Evolutionary conservation across 2,113 vertebrate species (phyloP), one percentile per base, ranked within the genome.

Genomic region (Aythya baeri): DNA sequence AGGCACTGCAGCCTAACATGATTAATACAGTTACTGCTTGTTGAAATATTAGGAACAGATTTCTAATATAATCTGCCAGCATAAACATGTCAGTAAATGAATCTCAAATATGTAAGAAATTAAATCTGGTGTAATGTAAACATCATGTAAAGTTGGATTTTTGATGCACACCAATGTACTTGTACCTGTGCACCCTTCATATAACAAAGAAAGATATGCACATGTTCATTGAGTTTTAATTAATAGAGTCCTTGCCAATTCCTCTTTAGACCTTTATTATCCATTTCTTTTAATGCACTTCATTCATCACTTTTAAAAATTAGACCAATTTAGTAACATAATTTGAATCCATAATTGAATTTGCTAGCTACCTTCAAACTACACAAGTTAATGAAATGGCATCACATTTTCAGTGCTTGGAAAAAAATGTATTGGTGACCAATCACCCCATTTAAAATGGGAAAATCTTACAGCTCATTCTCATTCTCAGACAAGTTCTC

Each of bases 331-430:
- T 97, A 95, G 93, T 96, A 96, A 95, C 89, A 92, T 98, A 97
- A 98, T 98, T 98, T 98, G 91, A 97, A 97, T 97, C 91, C 91
- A 95, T 98, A 98, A 98, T 98, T 98, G 97, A 97, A 98, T 98
- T 97, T 98, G 82, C 97, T 96, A 97, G 92, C 93, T 96, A 90
- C 92, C 97, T 88, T 96, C 86, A 94, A 88, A 88, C 93, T 96
- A 96, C 86, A 96, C 93, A 97, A 97, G 96, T 98, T 98, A 97
- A 98, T 98, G 95, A 97, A 97, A 94, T 83, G 81, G 31, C 94
- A 91, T 46, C 89, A 97, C 79, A 79, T 92, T 97, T 97, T 91
- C 94, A 86, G 57, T 67, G 70, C 92, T 80, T 38, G 43, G 61
- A 67, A 63, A 84, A 80, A 86, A 32, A 65, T 91, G 22, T 78